Base-by-base conservation (phyloP, 2,888 invertebrate species). In the Lycophotia porphyrea region DNA sequence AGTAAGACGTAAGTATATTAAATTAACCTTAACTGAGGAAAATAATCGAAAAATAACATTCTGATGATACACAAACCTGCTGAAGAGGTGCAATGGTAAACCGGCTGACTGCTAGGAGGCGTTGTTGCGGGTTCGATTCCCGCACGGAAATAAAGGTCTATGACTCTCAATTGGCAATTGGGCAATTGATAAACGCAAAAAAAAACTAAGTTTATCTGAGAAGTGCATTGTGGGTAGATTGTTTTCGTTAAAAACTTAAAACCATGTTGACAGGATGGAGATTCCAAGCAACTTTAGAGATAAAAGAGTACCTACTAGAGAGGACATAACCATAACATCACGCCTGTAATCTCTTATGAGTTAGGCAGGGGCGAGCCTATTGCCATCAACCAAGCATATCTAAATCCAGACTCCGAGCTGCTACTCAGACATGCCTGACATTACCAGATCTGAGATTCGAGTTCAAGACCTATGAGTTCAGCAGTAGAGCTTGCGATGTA, bases 61-160 rank as follows among this genome's bases (percentile, higher is more conserved):
- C 5, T 44, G 27, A 44, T 11, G 27, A 42, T 1, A 24, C 8
- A 63, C 1, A 49, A 61, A 49, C 5, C 39, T 31, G 31, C 27
- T 39, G 31, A 47, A n/a, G n/a, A n/a, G n/a, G n/a, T 11, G 8
- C 24, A 42, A 34, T n/a, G 15, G 7, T 18, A 55, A 15, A 13
- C n/a, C 4, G 36, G 24, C 34, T 2, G 31, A 18, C 24, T n/a
- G 27, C 24, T 60, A 7, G 18, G 42, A 1, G 1, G 34, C 13
- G 1, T 5, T 21, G 11, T 21, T 34, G 61, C 7, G 44, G 61
- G 81, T 77, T 77, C 76, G 39, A 77, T 24, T 74, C 52, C 61
- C n/a, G n/a, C n/a, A n/a, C n/a, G n/a, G n/a, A n/a, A n/a, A n/a
- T n/a, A n/a, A n/a, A n/a, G n/a, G n/a, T n/a, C n/a, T n/a, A n/a